Evolutionary conservation across 2,888 invertebrate genomes (phyloP), one percentile per base, ranked within the genome.

Genomic region (Argyresthia goedartella): DNA sequence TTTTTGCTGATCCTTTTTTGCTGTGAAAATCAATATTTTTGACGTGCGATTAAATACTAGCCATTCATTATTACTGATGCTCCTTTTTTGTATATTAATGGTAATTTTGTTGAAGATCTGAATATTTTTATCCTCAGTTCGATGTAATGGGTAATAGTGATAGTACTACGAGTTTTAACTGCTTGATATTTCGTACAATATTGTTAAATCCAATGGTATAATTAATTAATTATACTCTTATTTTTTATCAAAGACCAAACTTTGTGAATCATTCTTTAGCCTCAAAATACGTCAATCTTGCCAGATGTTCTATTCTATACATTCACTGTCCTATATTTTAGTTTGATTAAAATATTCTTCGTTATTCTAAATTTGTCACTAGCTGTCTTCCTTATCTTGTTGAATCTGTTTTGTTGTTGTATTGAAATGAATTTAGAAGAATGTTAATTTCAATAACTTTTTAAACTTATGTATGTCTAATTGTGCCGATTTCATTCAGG

Each of bases 111-210:
- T 48, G 48, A 39, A 36, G 48, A 48, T 48, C 48, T 48, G 36
- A 48, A 14, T 34, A n/a, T 36, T 48, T 36, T 48, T 36, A 48
- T 13, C n/a, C 8, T 36, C 36, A 48, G 48, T 39, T 48, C 48
- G 48, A 48, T 13, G 44, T 36, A 48, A 48, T 48, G 48, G 48
- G 48, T 48, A 48, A 48, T 48, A 48, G 48, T 15, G 48, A 36
- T 48, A 48, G 36, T 48, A 36, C 35, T 47, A 47, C 33, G 47
- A 16, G 16, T 44, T 44, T 10, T 44, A 44, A 16, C 10, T 25
- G 6, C 2, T 25, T 25, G n/a, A n/a, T n/a, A 2, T 25, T 25
- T 25, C 25, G 25, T 25, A 25, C 6, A 2, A 25, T 25, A 6
- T 25, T 25, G 25, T 25, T 25, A 25, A 25, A 2, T 25, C 25